Base-by-base conservation (phyloP, 1,140 invertebrate species). In the Globodera rostochiensis region DNA sequence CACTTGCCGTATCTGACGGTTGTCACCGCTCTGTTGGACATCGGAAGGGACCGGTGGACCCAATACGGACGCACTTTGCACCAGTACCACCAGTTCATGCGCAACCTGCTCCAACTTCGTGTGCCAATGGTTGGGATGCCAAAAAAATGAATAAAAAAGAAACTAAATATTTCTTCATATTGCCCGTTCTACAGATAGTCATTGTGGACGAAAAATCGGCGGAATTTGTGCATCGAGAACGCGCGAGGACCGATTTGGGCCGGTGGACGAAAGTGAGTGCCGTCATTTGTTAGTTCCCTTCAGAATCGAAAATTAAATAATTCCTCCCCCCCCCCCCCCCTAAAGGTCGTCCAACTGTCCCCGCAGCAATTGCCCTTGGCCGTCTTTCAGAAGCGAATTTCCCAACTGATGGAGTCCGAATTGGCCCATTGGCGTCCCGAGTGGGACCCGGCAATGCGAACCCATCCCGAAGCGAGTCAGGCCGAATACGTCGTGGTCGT, bases 401-500 rank as follows among this genome's bases (percentile, higher is more conserved):
- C 80, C 46, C 79, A 81, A 21, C 86, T 90, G 57, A 86, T 90
- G 21, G 73, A 87, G 11, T 46, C 83, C 11, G 88, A 89, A 73
- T 73, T 77, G 6, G 66, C 66, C 49, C 64, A 75, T 57, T 88
- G 87, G 87, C 9, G 77, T 25, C 36, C 60, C 4, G 71, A 85
- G 19, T 89, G 88, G 87, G 88, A 88, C 77, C 36, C 71, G 11
- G 81, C 83, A 11, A 89, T 89, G 86, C 80, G 80, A 46, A 69
- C 45, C 25, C 88, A 89, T 80, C 88, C 88, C 21, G 88, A 89
- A 78, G 81, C 88, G 15, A 83, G 57, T 25, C 83, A 80, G 77
- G 78, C 86, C 46, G 88, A 89, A 49, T 89, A 89, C 70, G 83
- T 88, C 73, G 66, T 89, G 67, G 69, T 90, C 11, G 89, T 89